A percentile compares a stretch with the other conserved stretches of the same genome.
Conservation (phyloP, 1,140 invertebrate genomes). For the Drosophila ambigua region DNA sequence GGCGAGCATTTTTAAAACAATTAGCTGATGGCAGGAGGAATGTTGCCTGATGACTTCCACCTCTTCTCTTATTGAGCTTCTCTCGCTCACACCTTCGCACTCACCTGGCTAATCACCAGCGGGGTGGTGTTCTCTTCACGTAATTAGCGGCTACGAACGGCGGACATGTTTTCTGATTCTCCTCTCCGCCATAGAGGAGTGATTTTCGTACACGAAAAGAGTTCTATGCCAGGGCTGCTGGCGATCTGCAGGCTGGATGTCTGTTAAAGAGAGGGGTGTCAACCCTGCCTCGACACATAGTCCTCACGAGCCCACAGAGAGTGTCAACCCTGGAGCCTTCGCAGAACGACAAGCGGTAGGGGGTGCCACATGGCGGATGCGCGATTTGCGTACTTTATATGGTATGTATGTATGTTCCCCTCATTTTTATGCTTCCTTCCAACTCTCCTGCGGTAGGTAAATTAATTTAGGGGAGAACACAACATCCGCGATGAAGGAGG, state of each 20-base stretch:
- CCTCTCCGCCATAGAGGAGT: conserved; percentile 6
- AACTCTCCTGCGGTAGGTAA: conserved; percentile 42
- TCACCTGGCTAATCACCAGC: no score
- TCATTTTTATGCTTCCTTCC: conserved; percentile 8
- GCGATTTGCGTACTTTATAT: conserved; percentile 53
- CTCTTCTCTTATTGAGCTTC: no score
- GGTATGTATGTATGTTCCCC: neutral
- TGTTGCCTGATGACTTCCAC: neutral
- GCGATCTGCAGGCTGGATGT: no score
- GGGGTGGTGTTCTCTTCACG: neutral
- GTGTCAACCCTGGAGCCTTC: conserved; percentile 3
- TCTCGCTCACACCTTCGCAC: no score
- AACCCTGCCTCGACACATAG: neutral
- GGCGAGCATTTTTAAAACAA: conserved; percentile 74
- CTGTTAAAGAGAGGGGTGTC: no score
- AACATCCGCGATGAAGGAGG: no score
- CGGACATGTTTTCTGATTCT: conserved; percentile 24
- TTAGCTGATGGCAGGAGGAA: conserved; percentile 58
- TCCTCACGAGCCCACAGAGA: conserved; percentile 2
- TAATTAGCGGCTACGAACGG: conserved; percentile 57
- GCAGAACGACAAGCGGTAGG: conserved; percentile 33
- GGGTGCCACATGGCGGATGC: conserved; percentile 62
- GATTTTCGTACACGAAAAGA: no score
- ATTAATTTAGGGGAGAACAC: conserved; percentile 54
- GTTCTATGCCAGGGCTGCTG: neutral